A percentile compares a stretch with the other conserved stretches of the same genome.
These are phyloP conservation scores for Corythucha ciliata DNA, from an alignment of 2,888 invertebrate genomes.

Conservation along the genomic window DNA sequence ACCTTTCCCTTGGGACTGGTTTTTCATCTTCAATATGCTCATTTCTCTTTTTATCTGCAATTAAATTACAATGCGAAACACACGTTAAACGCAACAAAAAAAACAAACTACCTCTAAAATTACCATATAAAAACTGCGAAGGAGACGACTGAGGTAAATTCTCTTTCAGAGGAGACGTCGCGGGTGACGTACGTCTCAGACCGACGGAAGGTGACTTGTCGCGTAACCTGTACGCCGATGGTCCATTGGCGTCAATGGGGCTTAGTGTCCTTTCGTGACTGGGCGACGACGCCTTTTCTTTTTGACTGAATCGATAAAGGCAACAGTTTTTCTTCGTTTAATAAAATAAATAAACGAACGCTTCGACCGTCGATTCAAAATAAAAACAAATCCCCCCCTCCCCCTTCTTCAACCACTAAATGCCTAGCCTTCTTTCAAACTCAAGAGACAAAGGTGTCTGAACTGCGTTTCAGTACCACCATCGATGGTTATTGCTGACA, in stretches of 20 bases:
- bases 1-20: conserved; percentile 28
- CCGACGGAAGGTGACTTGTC: conserved; percentile 17
- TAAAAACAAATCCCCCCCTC: too few species aligned
- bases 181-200: conserved; percentile 17
- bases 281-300: conserved; percentile 11
- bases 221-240: neutral
- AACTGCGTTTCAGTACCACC: too few species aligned
- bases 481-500: too few species aligned
- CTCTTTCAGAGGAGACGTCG: conserved; percentile 24
- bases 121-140: conserved; percentile 12
- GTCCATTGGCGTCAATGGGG: too few species aligned
- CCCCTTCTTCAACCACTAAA: too few species aligned
- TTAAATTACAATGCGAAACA: neutral
- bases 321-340: too few species aligned
- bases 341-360: too few species aligned
- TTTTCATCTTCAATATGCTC: conserved; percentile 27
- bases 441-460: too few species aligned
- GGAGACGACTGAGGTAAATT: conserved; percentile 10
- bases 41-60: conserved; percentile 18
- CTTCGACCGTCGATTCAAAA: too few species aligned
- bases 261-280: conserved; percentile 10
- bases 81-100: neutral
- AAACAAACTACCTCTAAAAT: conserved; percentile 1
- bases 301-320: conserved; percentile 11
- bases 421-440: too few species aligned